Evolutionary conservation across 2,888 invertebrate species (phyloP).

Genomic region (Antheraea assamensis): DNA sequence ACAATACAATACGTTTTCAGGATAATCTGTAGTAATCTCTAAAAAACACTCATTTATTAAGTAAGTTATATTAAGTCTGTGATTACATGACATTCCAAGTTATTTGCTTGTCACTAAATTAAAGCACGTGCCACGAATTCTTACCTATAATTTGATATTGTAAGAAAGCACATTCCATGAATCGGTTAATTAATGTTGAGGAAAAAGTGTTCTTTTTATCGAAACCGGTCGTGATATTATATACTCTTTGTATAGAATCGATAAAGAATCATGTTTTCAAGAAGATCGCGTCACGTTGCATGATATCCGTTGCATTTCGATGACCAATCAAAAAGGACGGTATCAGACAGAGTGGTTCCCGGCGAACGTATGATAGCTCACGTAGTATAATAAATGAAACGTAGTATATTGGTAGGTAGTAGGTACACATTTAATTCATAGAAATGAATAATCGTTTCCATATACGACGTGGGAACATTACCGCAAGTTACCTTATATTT

Average conservation of each 20-base stretch:
- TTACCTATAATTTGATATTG: neutral
- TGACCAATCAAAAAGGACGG: conserved; percentile 30
- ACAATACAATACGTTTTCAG: neutral
- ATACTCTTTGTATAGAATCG: conserved; percentile 17
- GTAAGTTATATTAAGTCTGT: too few species aligned
- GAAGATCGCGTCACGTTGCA: conserved; percentile 30
- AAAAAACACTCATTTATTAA: neutral
- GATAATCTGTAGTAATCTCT: neutral
- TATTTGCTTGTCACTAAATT: neutral
- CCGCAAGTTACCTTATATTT: neutral
- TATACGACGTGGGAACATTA: neutral
- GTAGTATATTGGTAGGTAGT: neutral
- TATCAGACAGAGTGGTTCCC: conserved; percentile 39
- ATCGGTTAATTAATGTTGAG: neutral
- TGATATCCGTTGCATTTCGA: conserved; percentile 30
- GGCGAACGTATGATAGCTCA: conserved; percentile 19
- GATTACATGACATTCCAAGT: neutral
- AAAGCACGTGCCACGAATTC: neutral
- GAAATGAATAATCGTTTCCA: conserved; percentile 20
- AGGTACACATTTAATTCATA: conserved; percentile 3
- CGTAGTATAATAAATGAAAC: conserved; percentile 14
- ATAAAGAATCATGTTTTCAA: conserved; percentile 29
- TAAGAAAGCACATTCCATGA: neutral
- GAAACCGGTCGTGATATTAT: conserved; percentile 5
- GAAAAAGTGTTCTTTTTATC: conserved; percentile 11